Base-by-base conservation (phyloP, 2,797 vertebrate genomes). In the Coregonus ussuriensis region DNA sequence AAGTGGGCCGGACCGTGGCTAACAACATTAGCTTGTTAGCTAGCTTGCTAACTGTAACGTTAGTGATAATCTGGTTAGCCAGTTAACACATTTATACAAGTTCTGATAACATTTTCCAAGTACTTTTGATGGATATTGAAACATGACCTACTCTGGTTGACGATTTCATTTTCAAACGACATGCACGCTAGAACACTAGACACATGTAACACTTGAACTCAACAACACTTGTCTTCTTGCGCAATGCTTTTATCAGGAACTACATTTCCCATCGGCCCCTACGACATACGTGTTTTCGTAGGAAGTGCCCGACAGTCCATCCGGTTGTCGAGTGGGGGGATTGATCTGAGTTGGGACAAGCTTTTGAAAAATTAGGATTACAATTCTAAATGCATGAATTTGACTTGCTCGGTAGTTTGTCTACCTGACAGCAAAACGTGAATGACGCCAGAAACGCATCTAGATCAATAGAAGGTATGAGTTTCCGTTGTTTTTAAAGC, bases 281-380 rank as follows among this genome's bases (percentile, higher is more conserved):
- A 74, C 74, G 62, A 21, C 66, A 62, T 87, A 80, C 65, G 74
- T 91, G 86, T 91, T 93, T 93, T 92, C 89, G 77, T 84, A 87
- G 94, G 94, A 95, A 94, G 89, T 93, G 73, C 56, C 80, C 73
- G 84, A 77, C 80, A 79, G n/a, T 86, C 74, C 88, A 91, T 94
- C 94, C 94, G 93, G 91, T 89, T 78, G 87, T 83, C 76, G 79
- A 56, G 81, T 89, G 81, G 81, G 84, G 82, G 83, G 79, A 79
- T 82, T 73, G 86, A 81, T 72, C 78, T 70, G n/a, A 78, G 33
- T 78, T 62, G 67, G 76, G 82, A 63, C 54, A 9, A 80, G 81
- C 79, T 54, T 69, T 78, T 53, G 70, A 81, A 76, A 21, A 53
- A 74, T 29, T 47, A 47, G 59, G 9, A 62, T 47, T 51, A 67